A percentile compares a stretch with the other conserved stretches of the same genome.
Conservation (phyloP, 1,140 invertebrate species). For the Brachionus rotundiformis region DNA sequence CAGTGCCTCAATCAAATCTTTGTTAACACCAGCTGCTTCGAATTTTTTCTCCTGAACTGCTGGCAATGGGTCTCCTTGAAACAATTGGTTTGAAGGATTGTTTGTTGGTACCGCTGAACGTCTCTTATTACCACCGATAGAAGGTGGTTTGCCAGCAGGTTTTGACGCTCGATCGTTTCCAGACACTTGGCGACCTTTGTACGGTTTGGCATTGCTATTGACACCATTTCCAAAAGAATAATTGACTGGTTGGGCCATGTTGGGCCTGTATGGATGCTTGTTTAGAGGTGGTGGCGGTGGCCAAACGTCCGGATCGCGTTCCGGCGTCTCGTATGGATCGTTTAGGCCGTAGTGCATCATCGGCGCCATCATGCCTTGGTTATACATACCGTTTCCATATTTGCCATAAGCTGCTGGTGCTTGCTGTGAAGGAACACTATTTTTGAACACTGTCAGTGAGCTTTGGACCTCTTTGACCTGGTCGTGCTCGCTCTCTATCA, state of each 20-base stretch:
- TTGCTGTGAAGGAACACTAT: slow-evolving; percentile 62
- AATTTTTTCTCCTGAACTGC: slow-evolving; percentile 68
- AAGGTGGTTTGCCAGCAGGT: slow-evolving; percentile 40
- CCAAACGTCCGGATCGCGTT: slow-evolving; percentile 73
- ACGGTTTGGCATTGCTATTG: slow-evolving; percentile 53
- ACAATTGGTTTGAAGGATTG: slow-evolving; percentile 46
- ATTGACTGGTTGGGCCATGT: slow-evolving; percentile 55
- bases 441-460: slow-evolving; percentile 71
- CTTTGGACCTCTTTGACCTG: slow-evolving; percentile 79
- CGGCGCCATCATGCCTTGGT: background rate
- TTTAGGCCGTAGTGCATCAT: background rate
- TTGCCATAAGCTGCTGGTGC: background rate
- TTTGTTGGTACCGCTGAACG: background rate
- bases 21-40: slow-evolving; percentile 83
- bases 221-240: slow-evolving; percentile 57
- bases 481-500: slow-evolving; percentile 85
- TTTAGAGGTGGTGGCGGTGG: slow-evolving; percentile 81
- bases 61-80: slow-evolving; percentile 51
- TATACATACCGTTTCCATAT: background rate
- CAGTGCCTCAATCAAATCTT: slow-evolving; percentile 89
- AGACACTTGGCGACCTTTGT: slow-evolving; percentile 10
- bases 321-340: slow-evolving; percentile 69
- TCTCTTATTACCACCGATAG: slow-evolving; percentile 54
- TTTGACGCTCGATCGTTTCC: background rate
- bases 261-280: slow-evolving; percentile 64